Conservation (phyloP, 2,113 vertebrate species). For the Pongo abelii region DNA sequence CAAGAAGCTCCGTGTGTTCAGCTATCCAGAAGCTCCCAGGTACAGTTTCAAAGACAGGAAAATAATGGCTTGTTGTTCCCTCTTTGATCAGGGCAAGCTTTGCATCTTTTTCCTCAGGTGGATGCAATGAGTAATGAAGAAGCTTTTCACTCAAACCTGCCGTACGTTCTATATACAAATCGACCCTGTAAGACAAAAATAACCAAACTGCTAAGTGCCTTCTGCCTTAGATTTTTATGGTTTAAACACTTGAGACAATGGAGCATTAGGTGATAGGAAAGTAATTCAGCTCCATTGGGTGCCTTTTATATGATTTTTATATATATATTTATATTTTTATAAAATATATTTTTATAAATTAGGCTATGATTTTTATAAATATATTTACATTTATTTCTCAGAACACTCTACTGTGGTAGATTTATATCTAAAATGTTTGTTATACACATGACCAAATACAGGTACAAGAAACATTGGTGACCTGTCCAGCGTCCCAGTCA, state of each 20-base stretch:
- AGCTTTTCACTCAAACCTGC: conserved; percentile 85
- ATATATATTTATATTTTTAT: not conserved
- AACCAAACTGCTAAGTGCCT: not conserved
- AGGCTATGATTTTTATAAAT: not conserved
- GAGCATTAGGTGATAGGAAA: not conserved
- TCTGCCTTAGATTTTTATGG: not conserved
- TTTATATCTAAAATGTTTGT: not conserved
- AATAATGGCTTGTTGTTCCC: conserved; percentile 81
- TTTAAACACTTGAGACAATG: not conserved
- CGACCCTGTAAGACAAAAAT: conserved; percentile 84
- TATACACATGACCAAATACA: not conserved
- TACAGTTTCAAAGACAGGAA: conserved; percentile 86
- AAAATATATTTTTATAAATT: not conserved
- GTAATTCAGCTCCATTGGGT: not conserved
- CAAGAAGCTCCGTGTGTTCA: too few relatives aligned
- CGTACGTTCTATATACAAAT: conserved; percentile 88
- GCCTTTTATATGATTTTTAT: not conserved
- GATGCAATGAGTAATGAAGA: conserved; percentile 33
- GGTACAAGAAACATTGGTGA: not conserved
- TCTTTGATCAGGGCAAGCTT: conserved; percentile 74
- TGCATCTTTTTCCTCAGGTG: conserved; percentile 63
- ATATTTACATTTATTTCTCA: not conserved
- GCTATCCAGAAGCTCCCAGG: too few relatives aligned
- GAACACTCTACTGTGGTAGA: not conserved
- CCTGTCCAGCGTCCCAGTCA: fast-evolving